phyloP scores from a whole-genome alignment of 2,797 vertebrate species.

The Morus bassanus region DNA sequence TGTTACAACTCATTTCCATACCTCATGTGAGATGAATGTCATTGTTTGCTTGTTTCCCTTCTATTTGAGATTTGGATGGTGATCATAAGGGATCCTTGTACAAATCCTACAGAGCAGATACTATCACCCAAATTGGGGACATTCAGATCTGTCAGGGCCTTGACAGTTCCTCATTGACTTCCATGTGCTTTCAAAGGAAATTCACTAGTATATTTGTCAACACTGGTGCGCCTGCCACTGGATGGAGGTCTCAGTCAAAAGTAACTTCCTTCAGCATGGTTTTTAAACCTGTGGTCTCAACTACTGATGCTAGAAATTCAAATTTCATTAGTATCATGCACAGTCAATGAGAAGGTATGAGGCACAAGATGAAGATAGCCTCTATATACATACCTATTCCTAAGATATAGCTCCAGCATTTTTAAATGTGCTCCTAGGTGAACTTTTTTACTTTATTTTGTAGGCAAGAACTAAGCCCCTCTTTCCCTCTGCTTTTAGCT shows the following conservation, averaged over 20 bases:
- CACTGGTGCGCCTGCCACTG: neutral
- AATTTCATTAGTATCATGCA: neutral
- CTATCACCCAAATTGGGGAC: neutral
- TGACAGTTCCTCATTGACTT: neutral
- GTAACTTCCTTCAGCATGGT: neutral
- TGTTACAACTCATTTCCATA: slow-evolving; percentile 1
- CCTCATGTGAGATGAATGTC: neutral
- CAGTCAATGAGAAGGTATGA: neutral
- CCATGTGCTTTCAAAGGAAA: neutral
- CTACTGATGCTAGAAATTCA: neutral
- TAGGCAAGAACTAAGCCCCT: neutral
- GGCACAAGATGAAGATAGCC: neutral
- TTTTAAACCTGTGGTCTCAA: neutral
- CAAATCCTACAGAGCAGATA: neutral
- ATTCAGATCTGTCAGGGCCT: neutral
- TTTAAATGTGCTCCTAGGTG: neutral
- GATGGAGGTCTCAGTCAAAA: neutral
- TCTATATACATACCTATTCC: neutral
- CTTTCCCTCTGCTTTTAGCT: neutral
- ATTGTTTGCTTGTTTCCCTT: neutral
- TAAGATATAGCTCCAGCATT: neutral
- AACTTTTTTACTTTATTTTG: neutral
- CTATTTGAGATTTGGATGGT: neutral
- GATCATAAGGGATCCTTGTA: neutral
- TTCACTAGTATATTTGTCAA: neutral